Evolutionary conservation across 2,888 invertebrate species (phyloP).

Genomic region (Steinernema carpocapsae): DNA sequence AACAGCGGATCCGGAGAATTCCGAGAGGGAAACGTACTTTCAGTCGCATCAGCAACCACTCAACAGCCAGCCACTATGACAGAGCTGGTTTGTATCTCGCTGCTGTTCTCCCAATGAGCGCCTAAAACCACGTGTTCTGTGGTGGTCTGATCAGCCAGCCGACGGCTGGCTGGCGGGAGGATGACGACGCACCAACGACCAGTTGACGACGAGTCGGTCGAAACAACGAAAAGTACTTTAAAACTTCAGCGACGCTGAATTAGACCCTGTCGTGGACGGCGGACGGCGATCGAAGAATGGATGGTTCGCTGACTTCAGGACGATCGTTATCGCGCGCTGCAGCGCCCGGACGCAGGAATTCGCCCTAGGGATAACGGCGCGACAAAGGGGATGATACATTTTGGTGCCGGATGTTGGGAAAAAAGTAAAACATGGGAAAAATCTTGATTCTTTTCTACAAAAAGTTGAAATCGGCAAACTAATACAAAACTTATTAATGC

Average conservation of each 20-base stretch:
- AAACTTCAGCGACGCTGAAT: background rate
- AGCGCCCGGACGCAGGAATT: too few relatives aligned
- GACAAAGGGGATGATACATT: background rate
- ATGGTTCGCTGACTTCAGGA: background rate
- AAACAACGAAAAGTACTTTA: slow-evolving; percentile 20
- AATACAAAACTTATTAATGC: too few relatives aligned
- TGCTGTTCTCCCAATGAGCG: too few relatives aligned
- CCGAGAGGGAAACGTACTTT: background rate
- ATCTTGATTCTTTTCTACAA: too few relatives aligned
- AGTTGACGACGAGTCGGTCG: too few relatives aligned
- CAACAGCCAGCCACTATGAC: too few relatives aligned
- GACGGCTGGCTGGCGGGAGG: background rate
- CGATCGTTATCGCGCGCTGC: slow-evolving; percentile 6
- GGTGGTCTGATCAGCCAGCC: slow-evolving; percentile 24
- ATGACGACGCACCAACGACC: too few relatives aligned
- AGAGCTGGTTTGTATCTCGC: background rate
- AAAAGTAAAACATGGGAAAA: too few relatives aligned
- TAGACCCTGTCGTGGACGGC: slow-evolving; percentile 2
- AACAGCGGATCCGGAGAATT: background rate
- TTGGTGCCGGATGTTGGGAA: background rate
- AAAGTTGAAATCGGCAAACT: too few relatives aligned
- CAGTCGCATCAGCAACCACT: background rate
- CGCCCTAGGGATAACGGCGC: slow-evolving; percentile 1
- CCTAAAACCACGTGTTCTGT: slow-evolving; percentile 12
- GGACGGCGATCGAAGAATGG: background rate